Evolutionary conservation across 2,113 vertebrate genomes (phyloP).

Genomic region (Brachirus orientalis): DNA sequence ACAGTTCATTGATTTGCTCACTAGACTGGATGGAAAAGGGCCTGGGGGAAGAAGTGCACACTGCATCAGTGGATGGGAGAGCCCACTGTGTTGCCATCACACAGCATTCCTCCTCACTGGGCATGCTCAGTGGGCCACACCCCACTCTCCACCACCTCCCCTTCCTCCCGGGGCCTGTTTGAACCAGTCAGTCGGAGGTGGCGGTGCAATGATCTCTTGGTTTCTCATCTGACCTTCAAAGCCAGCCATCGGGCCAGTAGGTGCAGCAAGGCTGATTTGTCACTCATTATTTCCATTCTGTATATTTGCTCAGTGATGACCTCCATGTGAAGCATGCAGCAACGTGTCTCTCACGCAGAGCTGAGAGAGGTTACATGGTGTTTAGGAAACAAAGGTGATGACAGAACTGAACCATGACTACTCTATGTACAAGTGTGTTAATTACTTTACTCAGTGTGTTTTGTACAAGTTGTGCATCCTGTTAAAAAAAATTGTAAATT

Average conservation of each 20-base stretch:
- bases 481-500: conserved; percentile 24
- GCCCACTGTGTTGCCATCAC: conserved; percentile 84
- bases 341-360: conserved; percentile 28
- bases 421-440: no score
- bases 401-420: no score
- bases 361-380: no score
- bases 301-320: conserved; percentile 54
- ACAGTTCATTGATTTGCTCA: conserved; percentile 89
- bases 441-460: no score
- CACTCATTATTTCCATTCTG: conserved; percentile 72
- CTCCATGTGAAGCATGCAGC: conserved; percentile 36
- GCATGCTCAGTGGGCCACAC: conserved; percentile 81
- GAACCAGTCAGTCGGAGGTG: conserved; percentile 72
- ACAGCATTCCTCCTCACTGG: conserved; percentile 82
- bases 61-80: conserved; percentile 87
- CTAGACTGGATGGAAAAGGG: conserved; percentile 88
- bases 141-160: conserved; percentile 24
- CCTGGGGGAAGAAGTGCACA: conserved; percentile 72
- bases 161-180: conserved; percentile 66
- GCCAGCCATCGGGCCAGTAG: conserved; percentile 56
- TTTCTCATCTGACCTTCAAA: conserved; percentile 78
- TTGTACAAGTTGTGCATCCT: conserved; percentile 30
- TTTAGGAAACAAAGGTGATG: no score
- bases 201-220: conserved; percentile 41
- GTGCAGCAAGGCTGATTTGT: conserved; percentile 62